Evolutionary conservation across 2,888 invertebrate genomes (phyloP), one percentile per base, ranked within the genome.

Genomic region (Nomada ferruginata): DNA sequence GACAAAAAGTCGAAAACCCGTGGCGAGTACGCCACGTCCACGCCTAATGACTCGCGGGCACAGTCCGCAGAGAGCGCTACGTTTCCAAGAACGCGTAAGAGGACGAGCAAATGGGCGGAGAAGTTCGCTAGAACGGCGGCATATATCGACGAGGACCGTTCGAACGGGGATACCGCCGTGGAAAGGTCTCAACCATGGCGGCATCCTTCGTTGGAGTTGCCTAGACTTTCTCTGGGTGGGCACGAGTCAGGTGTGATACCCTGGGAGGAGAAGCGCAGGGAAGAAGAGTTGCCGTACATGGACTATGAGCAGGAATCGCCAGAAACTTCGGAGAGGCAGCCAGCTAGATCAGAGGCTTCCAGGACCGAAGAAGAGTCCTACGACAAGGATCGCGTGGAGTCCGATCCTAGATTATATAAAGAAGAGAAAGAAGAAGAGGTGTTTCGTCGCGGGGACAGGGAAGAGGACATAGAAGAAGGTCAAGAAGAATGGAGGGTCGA

Each of bases 21-120:
- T 2, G 86, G 74, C 7, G 93, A 94, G 29, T 93, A 92, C 79
- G 95, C 95, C 88, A 95, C 95, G 5, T 95, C 95, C 29, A 95
- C 95, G 66, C 95, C 95, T 47, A 92, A 93, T 77, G 91, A 93
- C 50, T 92, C 93, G 18, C 89, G 93, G 11, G 89, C 90, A 15
- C 89, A 92, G 44, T 92, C 96, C 0, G 94, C 95, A 3, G 96
- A 96, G 68, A 96, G 96, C 79, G 96, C 96, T 0, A 96, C 96
- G 26, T 95, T 96, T 13, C 95, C 95, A 0, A 94, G 95, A 69
- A 95, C 95, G 47, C 94, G 94, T 23, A 95, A 95, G 68, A 94
- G 94, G 47, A 92, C 94, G 84, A 91, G 95, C 74, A 94, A 95
- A 91, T 95, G 95, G 95, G 72, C 87, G 0, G 86, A 89, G 23